Percentiles rank a stretch among this genome's conserved stretches.
Conservation (phyloP, 2,113 vertebrate species). For the Ctenomys sociabilis region DNA sequence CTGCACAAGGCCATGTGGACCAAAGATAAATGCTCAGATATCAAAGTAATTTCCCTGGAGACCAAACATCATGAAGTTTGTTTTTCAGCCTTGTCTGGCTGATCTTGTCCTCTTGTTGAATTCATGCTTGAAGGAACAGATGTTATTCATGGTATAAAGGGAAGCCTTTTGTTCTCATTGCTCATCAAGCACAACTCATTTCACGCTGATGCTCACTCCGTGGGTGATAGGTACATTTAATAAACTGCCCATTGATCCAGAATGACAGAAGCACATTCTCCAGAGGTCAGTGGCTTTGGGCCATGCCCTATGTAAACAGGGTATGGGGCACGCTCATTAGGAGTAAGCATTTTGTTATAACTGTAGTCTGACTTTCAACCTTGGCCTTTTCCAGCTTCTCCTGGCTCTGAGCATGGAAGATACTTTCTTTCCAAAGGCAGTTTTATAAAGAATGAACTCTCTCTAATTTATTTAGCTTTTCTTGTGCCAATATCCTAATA, state of each 20-base stretch:
- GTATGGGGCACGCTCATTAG: background rate
- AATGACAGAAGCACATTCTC: constrained; percentile 43
- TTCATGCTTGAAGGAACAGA: constrained; percentile 68
- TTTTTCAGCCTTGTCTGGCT: constrained; percentile 64
- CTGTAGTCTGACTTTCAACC: constrained; percentile 28
- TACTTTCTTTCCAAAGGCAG: constrained; percentile 71
- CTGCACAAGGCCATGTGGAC: background rate
- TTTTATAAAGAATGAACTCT: constrained; percentile 62
- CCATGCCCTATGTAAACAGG: background rate
- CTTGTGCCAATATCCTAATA: constrained; percentile 81
- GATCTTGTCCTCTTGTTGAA: background rate
- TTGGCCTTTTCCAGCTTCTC: constrained; percentile 42
- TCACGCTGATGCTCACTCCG: background rate
- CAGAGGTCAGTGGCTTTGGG: constrained; percentile 46
- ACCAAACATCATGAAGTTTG: constrained; percentile 63
- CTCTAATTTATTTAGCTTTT: constrained; percentile 80
- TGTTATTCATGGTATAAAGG: constrained; percentile 63
- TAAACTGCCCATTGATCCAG: constrained; percentile 33
- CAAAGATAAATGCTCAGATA: constrained; percentile 50
- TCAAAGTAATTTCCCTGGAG: constrained; percentile 35
- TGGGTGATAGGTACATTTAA: constrained; percentile 52
- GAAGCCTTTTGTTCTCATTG: constrained; percentile 53
- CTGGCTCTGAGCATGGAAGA: constrained; percentile 57
- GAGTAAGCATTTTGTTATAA: constrained; percentile 55
- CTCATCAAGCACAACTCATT: constrained; percentile 65